Conservation (phyloP, 2,113 vertebrate genomes). For the Lepus timidus region DNA sequence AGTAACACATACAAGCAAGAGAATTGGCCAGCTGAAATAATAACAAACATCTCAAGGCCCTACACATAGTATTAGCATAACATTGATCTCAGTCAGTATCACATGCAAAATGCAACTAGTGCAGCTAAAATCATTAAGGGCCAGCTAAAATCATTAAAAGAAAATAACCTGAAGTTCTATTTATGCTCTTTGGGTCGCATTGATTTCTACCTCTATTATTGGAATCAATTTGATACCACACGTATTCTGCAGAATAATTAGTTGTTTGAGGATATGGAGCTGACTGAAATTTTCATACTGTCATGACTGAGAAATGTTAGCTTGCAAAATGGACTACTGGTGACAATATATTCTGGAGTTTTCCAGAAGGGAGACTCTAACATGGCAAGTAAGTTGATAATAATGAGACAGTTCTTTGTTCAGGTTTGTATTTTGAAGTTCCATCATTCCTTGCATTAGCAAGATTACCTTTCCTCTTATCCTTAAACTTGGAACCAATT, state of each 20-base stretch:
- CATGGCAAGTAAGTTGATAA: background rate
- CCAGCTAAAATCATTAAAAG: slow-evolving; percentile 50
- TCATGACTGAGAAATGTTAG: background rate
- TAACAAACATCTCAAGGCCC: background rate
- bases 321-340: slow-evolving; percentile 45
- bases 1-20: background rate
- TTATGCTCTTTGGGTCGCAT: slow-evolving; percentile 43
- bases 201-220: slow-evolving; percentile 63
- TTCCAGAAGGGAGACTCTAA: background rate
- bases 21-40: slow-evolving; percentile 21
- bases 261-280: slow-evolving; percentile 39
- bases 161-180: slow-evolving; percentile 35
- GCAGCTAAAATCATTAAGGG: slow-evolving; percentile 44
- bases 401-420: background rate
- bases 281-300: slow-evolving; percentile 54
- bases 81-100: slow-evolving; percentile 37
- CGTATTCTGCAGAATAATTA: slow-evolving; percentile 67
- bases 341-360: background rate
- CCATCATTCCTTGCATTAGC: background rate
- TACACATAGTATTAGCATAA: slow-evolving; percentile 22
- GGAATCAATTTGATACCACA: slow-evolving; percentile 62
- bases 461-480: slow-evolving; percentile 14
- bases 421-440: background rate
- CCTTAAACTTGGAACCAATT: slow-evolving; percentile 45
- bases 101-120: background rate